Conservation (phyloP, 1,140 invertebrate species). For the Drosophila persimilis region DNA sequence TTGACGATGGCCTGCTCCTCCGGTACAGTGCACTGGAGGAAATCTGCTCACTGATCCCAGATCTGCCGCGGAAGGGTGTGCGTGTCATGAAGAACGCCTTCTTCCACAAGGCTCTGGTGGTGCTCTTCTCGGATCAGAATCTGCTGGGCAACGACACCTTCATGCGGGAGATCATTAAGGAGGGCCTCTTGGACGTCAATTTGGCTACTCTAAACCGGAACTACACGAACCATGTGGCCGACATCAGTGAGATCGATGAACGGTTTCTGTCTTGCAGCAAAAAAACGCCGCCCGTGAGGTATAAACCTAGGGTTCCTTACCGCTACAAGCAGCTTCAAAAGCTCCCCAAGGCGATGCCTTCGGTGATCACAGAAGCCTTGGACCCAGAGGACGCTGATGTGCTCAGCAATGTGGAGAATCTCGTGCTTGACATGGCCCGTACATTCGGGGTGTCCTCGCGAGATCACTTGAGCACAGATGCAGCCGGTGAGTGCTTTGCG, state of each 20-base stretch:
- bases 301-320: not conserved
- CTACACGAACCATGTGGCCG: constrained; percentile 95
- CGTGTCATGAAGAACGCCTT: constrained; percentile 95
- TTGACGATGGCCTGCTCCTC: constrained; percentile 85
- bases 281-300: not conserved
- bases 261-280: constrained; percentile 89
- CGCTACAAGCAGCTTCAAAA: constrained; percentile 21
- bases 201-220: constrained; percentile 92
- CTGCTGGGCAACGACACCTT: constrained; percentile 84
- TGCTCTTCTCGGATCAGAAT: constrained; percentile 58
- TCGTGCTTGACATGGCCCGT: constrained; percentile 10
- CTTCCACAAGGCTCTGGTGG: constrained; percentile 90
- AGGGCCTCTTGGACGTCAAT: constrained; percentile 89
- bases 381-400: not conserved
- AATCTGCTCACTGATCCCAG: constrained; percentile 91
- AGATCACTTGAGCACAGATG: not conserved
- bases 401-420: constrained; percentile 11
- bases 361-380: constrained; percentile 16
- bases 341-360: constrained; percentile 33
- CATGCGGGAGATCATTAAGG: constrained; percentile 88
- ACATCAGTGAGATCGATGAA: constrained; percentile 97
- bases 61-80: constrained; percentile 90
- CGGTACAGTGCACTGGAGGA: constrained; percentile 92
- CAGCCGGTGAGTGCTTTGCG: constrained; percentile 12
- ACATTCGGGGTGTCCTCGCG: constrained; percentile 16